Percentiles rank a stretch among this genome's conserved stretches.
Evolutionary conservation across 2,888 invertebrate genomes (phyloP).

Genomic region (Tyria jacobaeae): DNA sequence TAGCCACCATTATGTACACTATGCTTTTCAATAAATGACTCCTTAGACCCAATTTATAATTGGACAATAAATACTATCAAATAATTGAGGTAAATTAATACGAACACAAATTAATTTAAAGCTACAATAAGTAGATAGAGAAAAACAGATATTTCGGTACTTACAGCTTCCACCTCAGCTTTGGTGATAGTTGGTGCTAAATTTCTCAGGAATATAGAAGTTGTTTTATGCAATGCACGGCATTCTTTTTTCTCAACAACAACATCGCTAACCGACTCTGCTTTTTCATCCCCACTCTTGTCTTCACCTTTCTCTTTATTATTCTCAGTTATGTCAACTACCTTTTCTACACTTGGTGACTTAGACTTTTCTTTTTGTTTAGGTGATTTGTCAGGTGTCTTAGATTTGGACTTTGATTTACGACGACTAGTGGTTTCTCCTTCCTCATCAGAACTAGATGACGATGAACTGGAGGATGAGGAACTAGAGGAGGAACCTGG

Average conservation of each 20-base stretch:
- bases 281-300: slow-evolving; percentile 77
- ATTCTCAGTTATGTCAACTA: slow-evolving; percentile 56
- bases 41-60: too few species aligned
- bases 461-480: slow-evolving; percentile 82
- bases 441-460: slow-evolving; percentile 84
- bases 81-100: too few species aligned
- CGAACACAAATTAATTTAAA: too few species aligned
- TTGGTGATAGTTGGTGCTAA: slow-evolving; percentile 98
- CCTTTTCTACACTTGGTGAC: slow-evolving; percentile 70
- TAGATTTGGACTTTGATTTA: slow-evolving; percentile 79
- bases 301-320: slow-evolving; percentile 63
- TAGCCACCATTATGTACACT: too few species aligned
- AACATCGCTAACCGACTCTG: slow-evolving; percentile 83
- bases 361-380: slow-evolving; percentile 69
- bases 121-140: too few species aligned
- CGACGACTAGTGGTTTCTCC: slow-evolving; percentile 70
- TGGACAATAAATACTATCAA: too few species aligned
- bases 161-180: slow-evolving; percentile 97
- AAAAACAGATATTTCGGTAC: slow-evolving; percentile 57
- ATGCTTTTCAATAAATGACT: too few species aligned
- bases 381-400: slow-evolving; percentile 76
- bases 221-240: slow-evolving; percentile 96
- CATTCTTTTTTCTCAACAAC: slow-evolving; percentile 82
- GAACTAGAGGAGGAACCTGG: slow-evolving; percentile 84
- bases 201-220: slow-evolving; percentile 98